Percentiles rank a stretch among this genome's conserved stretches.
Evolutionary conservation across 1,140 invertebrate species (phyloP).

Genomic region (Parasteatoda tepidariorum): DNA sequence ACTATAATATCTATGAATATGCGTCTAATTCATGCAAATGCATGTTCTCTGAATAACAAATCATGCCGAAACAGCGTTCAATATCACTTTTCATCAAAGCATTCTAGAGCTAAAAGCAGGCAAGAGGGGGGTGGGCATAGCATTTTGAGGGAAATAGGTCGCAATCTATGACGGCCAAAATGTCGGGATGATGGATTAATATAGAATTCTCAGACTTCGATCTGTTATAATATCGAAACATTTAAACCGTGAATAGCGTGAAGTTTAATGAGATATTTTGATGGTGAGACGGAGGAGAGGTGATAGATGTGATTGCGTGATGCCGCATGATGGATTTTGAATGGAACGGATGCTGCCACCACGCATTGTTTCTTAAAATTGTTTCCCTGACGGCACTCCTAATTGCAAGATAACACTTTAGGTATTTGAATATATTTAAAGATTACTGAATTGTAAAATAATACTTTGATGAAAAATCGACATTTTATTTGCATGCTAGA

Average conservation of each 20-base stretch:
- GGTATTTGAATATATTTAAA: too few species aligned
- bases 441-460: too few species aligned
- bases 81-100: background rate
- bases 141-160: background rate
- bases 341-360: background rate
- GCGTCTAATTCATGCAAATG: too few species aligned
- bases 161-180: conserved; percentile 11
- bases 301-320: conserved; percentile 17
- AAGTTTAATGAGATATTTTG: conserved; percentile 49
- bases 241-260: conserved; percentile 23
- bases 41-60: too few species aligned
- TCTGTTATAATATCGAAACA: conserved; percentile 19
- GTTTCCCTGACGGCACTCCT: too few species aligned
- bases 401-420: too few species aligned
- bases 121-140: background rate
- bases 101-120: background rate
- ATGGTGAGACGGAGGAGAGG: conserved; percentile 9
- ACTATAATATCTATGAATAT: too few species aligned
- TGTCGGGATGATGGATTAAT: conserved; percentile 51
- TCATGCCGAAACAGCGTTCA: background rate
- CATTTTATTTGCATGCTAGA: too few species aligned
- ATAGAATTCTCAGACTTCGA: background rate
- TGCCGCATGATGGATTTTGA: background rate
- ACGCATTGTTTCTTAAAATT: too few species aligned
- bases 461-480: too few species aligned